Conservation (phyloP, 2,113 vertebrate species). For the Murina feae region DNA sequence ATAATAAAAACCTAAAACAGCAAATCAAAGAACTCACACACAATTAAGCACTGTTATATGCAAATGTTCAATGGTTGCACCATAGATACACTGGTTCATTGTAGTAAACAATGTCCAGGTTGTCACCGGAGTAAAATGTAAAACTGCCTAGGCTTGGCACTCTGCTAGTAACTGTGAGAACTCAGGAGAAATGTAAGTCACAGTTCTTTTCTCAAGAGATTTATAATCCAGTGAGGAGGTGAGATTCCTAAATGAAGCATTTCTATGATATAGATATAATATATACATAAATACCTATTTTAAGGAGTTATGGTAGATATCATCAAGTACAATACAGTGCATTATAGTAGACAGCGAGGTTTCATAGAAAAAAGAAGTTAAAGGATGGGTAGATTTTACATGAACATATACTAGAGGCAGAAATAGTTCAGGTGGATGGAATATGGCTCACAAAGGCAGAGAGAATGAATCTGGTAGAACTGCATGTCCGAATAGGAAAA, state of each 20-base stretch:
- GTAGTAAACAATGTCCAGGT: neutral
- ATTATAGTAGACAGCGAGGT: neutral
- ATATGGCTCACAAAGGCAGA: neutral
- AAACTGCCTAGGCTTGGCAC: neutral
- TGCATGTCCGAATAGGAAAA: neutral
- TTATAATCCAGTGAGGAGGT: neutral
- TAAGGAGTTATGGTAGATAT: neutral
- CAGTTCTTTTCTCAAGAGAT: neutral
- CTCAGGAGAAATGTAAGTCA: neutral
- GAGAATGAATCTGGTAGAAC: neutral
- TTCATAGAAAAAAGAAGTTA: neutral
- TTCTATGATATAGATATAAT: constrained; percentile 2
- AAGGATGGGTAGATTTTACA: neutral
- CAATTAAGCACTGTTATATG: neutral
- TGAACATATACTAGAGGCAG: neutral
- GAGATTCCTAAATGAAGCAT: constrained; percentile 35
- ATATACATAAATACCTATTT: neutral
- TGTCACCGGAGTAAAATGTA: neutral
- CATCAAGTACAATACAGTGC: neutral
- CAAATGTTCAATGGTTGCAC: neutral
- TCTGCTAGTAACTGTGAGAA: neutral
- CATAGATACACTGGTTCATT: neutral
- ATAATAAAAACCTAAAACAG: neutral
- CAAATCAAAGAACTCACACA: neutral
- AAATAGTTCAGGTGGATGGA: neutral